Evolutionary conservation across 2,888 invertebrate species (phyloP), one percentile per base, ranked within the genome.

Genomic region (Cheilosia vulpina): DNA sequence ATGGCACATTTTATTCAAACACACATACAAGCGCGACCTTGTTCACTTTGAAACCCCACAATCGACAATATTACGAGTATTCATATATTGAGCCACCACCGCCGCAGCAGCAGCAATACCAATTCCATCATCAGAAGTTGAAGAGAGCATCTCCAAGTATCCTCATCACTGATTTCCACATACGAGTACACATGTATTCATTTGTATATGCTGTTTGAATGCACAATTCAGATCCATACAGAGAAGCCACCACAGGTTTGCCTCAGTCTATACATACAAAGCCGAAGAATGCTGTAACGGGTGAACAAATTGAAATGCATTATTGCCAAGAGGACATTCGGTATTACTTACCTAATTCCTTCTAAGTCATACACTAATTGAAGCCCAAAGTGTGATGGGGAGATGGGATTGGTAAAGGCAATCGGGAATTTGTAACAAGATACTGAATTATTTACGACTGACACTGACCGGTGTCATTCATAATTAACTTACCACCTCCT

Each of bases 1-100:
- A 81, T 58, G 68, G 55, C 68, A 83, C 78, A 83, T 84, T 84
- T 80, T 80, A 80, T 73, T 73, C 83, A 68, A 83, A 83, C 78
- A 76, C 65, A 65, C 62, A 71, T 11, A 72, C 68, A 55, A 60
- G 71, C 66, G 76, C 80, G 76, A 85, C 80, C 85, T 80, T 80
- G 85, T 79, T 71, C 75, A 73, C 57, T 47, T 62, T 72, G 53
- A 27, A 63, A 68, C 24, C 47, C 50, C 53, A 24, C 73, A 73
- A 77, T 68, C 63, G 66, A 43, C 65, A 57, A 21, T 50, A 60
- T 63, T 65, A 72, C 17, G 38, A 31, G 52, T 73, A 24, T 58
- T 83, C 78, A 24, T 75, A 17, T 75, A 83, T 82, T 78, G 83
- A 69, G 65, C 65, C 57, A 77, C 53, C 52, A 53, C 31, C 31